Conservation (phyloP, 2,888 invertebrate genomes). For the Macrophya alboannulata region DNA sequence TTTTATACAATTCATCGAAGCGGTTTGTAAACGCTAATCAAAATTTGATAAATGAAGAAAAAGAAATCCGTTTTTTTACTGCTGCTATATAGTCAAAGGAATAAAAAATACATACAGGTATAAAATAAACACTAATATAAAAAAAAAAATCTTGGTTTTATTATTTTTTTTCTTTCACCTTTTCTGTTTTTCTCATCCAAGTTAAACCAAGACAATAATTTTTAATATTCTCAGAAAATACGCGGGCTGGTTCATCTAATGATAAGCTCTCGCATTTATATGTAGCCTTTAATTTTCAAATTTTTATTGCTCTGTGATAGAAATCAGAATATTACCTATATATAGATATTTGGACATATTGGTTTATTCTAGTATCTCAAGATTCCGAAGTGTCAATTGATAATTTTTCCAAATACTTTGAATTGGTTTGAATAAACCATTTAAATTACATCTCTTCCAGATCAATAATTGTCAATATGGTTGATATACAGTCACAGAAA, state of each 20-base stretch:
- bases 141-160: background rate
- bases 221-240: background rate
- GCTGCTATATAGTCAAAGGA: background rate
- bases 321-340: background rate
- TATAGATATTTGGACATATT: background rate
- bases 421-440: background rate
- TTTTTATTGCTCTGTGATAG: background rate
- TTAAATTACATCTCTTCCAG: background rate
- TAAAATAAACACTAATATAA: background rate
- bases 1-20: conserved; percentile 38
- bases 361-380: background rate
- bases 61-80: background rate
- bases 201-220: background rate
- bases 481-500: background rate
- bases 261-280: conserved; percentile 2
- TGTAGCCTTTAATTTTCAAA: background rate
- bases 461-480: background rate
- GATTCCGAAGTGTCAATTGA: background rate
- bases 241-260: background rate
- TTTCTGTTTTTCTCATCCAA: background rate
- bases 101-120: conserved; percentile 9
- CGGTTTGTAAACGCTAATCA: conserved; percentile 34
- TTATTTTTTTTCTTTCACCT: background rate
- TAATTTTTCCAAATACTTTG: background rate
- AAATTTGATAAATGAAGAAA: background rate